A percentile compares a stretch with the other conserved stretches of the same genome.
phyloP scores from a whole-genome alignment of 2,888 invertebrate species.

The Phania funesta region DNA sequence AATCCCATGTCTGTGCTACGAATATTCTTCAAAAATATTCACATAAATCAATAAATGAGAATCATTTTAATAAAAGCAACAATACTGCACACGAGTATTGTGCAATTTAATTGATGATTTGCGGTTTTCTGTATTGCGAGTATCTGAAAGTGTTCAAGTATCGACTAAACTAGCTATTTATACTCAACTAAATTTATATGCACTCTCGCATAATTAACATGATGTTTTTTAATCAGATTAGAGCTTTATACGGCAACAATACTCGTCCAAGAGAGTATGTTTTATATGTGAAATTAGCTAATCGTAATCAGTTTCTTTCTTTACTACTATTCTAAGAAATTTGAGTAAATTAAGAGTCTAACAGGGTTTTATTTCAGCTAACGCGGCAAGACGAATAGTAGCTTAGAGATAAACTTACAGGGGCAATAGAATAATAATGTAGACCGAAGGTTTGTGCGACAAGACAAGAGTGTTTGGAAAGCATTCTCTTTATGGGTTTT shows the following conservation, averaged over 20 bases:
- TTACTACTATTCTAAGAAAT: conserved; percentile 1
- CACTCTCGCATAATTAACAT: conserved; percentile 19
- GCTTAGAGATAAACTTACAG: conserved; percentile 24
- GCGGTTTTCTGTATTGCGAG: conserved; percentile 16
- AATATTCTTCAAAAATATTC: conserved; percentile 14
- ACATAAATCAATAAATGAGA: conserved; percentile 46
- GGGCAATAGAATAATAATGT: not conserved
- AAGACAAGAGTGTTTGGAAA: conserved; percentile 26
- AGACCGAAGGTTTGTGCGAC: not conserved
- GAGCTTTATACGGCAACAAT: conserved; percentile 35
- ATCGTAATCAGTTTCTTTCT: not conserved
- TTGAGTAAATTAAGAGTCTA: not conserved
- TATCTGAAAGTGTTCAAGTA: conserved; percentile 39
- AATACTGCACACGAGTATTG: conserved; percentile 10
- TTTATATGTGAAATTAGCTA: not conserved
- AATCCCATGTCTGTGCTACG: not conserved
- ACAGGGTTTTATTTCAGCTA: conserved; percentile 29
- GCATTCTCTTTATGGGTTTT: conserved; percentile 53
- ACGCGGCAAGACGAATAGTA: conserved; percentile 7
- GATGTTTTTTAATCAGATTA: conserved; percentile 18
- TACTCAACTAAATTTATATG: conserved; percentile 15
- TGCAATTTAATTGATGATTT: conserved; percentile 28
- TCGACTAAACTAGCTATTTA: not conserved
- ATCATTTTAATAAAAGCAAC: conserved; percentile 20
- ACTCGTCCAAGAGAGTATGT: not conserved